Base-by-base conservation (phyloP, 2,888 invertebrate genomes). In the Mellilla xanthometata region DNA sequence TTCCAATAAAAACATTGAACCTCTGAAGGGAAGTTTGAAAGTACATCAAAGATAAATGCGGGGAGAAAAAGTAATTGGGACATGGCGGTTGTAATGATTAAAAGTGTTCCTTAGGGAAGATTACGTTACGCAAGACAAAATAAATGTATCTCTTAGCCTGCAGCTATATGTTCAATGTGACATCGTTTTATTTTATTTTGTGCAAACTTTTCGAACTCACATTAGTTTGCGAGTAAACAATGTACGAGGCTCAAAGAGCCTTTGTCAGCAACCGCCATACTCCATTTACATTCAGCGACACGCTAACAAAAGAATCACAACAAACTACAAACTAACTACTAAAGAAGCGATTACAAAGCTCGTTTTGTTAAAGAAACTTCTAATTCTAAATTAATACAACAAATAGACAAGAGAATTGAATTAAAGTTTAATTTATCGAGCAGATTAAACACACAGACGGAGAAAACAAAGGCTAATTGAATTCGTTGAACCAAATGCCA, bases 391-490 rank as follows among this genome's bases (percentile, higher is more conserved):
- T 46, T 48, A 52, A 52, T 50, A 49, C 41, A 51, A 33, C 31
- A 32, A 22, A 52, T 40, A 47, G 40, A 26, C 31, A 41, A 23
- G 43, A 7, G 39, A 39, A 49, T 29, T 39, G 34, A 49, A 45
- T 43, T 36, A 19, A 45, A 49, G 43, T 46, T 47, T 33, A 42
- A 58, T 43, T 50, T 45, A 55, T 55, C 45, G 56, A 52, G 49
- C 49, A 49, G 19, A 36, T 24, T 38, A 41, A 53, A 41, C 36
- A 35, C 34, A 24, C 4, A 35, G 35, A 51, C 46, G 56, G 49
- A 46, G 35, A 46, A 46, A 59, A 54, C 56, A 59, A 63, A 62
- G 52, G 60, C 56, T 63, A 62, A 65, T 68, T 61, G 52, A 62
- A 66, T 65, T 58, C 58, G 54, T 64, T 60, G 55, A 55, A 55